Percentiles rank a stretch among this genome's conserved stretches.
phyloP scores from a whole-genome alignment of 2,113 vertebrate genomes.

The Ophiodon elongatus region DNA sequence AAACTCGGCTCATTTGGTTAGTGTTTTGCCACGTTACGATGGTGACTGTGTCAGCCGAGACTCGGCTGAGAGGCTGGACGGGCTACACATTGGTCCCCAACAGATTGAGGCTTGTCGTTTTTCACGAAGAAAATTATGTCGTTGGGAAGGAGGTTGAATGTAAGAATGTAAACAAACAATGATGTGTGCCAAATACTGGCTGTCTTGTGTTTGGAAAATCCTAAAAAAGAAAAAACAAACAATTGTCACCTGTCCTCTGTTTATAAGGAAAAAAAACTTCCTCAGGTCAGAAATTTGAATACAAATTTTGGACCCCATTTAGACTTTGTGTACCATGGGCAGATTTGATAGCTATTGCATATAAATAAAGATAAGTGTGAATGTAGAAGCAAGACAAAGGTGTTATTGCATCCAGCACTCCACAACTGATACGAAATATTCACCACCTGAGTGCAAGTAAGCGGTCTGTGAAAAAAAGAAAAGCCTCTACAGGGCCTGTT shows the following conservation, averaged over 20 bases:
- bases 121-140: neutral
- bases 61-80: neutral
- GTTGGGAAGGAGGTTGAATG: too few species aligned
- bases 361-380: neutral
- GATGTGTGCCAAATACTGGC: too few species aligned
- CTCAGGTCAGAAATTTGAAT: too few species aligned
- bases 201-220: too few species aligned
- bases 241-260: too few species aligned
- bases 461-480: neutral
- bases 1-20: conserved; percentile 1
- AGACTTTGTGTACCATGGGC: neutral
- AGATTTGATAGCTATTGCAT: neutral
- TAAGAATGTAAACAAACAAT: neutral
- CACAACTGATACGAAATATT: neutral
- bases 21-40: neutral
- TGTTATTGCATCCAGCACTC: neutral
- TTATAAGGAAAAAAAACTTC: too few species aligned
- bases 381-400: neutral
- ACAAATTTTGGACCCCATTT: neutral
- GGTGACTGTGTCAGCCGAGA: neutral
- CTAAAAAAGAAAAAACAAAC: too few species aligned
- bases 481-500: neutral
- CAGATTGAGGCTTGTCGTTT: neutral
- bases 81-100: neutral
- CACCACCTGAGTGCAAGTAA: neutral